Evolutionary conservation across 2,797 vertebrate genomes (phyloP).

Genomic region (Emys orbicularis): DNA sequence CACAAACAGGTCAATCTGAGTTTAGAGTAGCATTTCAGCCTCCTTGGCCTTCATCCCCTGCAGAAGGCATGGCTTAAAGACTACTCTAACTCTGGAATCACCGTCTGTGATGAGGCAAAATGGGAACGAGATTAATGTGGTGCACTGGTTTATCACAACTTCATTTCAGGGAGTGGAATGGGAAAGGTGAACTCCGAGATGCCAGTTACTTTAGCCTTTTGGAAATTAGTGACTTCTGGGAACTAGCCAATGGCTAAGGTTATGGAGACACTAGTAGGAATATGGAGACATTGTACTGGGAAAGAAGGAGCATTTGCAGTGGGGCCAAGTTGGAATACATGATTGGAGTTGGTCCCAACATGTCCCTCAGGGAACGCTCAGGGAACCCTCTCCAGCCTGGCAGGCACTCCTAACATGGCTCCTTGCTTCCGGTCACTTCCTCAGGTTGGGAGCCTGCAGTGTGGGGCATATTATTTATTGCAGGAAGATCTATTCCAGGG

Average conservation of each 20-base stretch:
- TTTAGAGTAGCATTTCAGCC: not conserved
- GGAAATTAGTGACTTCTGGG: not conserved
- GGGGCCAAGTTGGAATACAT: not conserved
- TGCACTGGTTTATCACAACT: not conserved
- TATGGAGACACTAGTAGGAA: not conserved
- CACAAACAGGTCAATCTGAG: not conserved
- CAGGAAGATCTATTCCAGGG: not conserved
- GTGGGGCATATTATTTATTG: not conserved
- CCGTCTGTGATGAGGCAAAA: not conserved
- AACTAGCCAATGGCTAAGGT: not conserved
- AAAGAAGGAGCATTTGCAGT: not conserved
- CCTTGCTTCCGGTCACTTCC: not conserved
- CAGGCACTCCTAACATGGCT: not conserved
- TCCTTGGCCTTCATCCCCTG: not conserved
- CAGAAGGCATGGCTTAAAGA: conserved; percentile 2
- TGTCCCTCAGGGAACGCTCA: not conserved
- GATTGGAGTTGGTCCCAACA: not conserved
- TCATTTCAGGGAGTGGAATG: not conserved
- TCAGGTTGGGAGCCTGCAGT: not conserved
- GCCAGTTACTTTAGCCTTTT: not conserved
- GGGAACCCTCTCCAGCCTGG: not conserved
- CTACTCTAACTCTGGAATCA: fast-evolving
- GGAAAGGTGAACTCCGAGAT: not conserved
- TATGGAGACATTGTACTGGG: not conserved
- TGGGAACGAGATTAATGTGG: fast-evolving